Percentiles rank a stretch among this genome's conserved stretches.
phyloP scores from a whole-genome alignment of 2,113 vertebrate species.

The Talpa occidentalis region DNA sequence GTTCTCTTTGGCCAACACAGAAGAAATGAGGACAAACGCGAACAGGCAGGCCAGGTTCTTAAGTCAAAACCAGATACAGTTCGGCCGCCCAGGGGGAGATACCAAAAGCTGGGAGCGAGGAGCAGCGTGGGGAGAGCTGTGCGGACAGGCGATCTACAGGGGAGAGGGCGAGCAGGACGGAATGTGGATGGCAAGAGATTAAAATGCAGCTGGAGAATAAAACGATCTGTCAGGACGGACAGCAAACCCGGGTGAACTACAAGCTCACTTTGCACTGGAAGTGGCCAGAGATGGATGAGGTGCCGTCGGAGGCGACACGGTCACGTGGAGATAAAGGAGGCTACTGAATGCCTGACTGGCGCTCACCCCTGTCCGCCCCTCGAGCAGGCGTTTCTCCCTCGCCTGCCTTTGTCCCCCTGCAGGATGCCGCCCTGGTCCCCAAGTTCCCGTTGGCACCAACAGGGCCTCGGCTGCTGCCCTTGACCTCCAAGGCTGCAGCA shows the following conservation, averaged over 20 bases:
- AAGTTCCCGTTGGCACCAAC: too few species aligned
- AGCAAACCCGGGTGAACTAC: background rate
- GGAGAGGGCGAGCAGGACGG: accelerated
- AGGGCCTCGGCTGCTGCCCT: background rate
- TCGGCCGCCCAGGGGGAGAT: background rate
- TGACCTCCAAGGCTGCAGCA: background rate
- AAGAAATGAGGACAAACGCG: background rate
- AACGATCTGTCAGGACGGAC: too few species aligned
- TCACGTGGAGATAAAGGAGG: too few species aligned
- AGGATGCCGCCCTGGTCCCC: background rate
- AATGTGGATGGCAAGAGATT: background rate
- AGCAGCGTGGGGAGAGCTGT: background rate
- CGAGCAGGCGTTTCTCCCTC: too few species aligned
- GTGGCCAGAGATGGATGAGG: background rate
- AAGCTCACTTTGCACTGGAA: background rate
- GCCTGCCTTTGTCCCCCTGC: background rate
- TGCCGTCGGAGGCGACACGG: too few species aligned
- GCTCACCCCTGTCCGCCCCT: background rate
- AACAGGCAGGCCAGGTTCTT: background rate
- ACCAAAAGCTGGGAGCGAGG: background rate
- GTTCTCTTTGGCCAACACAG: background rate
- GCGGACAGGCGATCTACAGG: background rate
- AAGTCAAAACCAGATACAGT: background rate
- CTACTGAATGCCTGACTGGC: background rate
- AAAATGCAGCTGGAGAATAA: background rate